These are phyloP conservation scores for Venusia cambrica DNA, from an alignment of 2,888 invertebrate species.

Conservation along the genomic window DNA sequence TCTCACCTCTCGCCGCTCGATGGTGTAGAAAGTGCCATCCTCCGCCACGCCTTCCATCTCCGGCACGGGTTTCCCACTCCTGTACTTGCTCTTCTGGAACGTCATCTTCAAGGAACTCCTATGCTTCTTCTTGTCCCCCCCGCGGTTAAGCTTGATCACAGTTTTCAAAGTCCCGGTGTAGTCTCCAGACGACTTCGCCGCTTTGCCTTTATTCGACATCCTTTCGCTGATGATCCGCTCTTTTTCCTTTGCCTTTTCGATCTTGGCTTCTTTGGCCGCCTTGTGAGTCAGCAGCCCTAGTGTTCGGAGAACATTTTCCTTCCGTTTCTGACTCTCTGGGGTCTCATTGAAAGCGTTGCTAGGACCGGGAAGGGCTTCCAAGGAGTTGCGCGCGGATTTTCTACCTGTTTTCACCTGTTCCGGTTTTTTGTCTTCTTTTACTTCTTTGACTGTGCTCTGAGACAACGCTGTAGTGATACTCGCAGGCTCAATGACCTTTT, in stretches of 20 bases:
- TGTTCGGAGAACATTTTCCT: slow-evolving; percentile 87
- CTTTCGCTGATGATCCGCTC: slow-evolving; percentile 56
- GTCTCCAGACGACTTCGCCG: slow-evolving; percentile 63
- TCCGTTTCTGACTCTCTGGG: slow-evolving; percentile 84
- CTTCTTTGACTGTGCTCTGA: slow-evolving; percentile 23
- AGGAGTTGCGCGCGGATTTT: slow-evolving; percentile 55
- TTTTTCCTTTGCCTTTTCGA: slow-evolving; percentile 78
- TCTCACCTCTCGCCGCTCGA: slow-evolving; percentile 82
- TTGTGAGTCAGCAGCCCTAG: slow-evolving; percentile 88
- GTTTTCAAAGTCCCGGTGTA: slow-evolving; percentile 92
- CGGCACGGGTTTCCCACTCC: slow-evolving; percentile 78
- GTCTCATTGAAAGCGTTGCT: slow-evolving; percentile 70
- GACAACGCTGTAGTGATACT: too few relatives aligned
- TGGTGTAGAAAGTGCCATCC: slow-evolving; percentile 83
- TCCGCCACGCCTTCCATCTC: slow-evolving; percentile 61
- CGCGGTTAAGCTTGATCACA: slow-evolving; percentile 88
- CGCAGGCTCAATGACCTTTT: too few relatives aligned
- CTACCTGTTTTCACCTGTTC: slow-evolving; percentile 36
- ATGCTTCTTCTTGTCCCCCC: slow-evolving; percentile 82
- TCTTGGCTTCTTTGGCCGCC: slow-evolving; percentile 86
- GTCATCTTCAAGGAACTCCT: slow-evolving; percentile 89
- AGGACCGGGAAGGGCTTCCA: slow-evolving; percentile 58
- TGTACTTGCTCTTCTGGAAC: slow-evolving; percentile 85
- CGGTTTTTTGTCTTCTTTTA: slow-evolving; percentile 27
- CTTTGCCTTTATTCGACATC: slow-evolving; percentile 51